Conservation (phyloP, 2,888 invertebrate species). For the Cryptus armator region DNA sequence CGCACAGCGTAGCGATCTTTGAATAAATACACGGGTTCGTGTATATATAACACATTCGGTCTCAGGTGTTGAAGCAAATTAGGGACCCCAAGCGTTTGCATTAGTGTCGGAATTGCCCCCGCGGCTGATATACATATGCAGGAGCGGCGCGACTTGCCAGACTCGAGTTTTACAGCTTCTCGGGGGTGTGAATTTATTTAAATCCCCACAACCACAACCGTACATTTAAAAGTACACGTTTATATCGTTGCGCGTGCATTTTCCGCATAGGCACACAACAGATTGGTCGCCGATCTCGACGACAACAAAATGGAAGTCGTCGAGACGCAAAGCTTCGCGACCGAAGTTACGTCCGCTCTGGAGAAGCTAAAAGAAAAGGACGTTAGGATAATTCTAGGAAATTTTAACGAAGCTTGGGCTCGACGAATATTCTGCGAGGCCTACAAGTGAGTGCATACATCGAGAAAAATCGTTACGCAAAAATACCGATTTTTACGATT, state of each 20-base stretch:
- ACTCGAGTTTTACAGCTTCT: neutral
- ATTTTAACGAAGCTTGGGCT: slow-evolving; percentile 98
- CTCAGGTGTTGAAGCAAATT: neutral
- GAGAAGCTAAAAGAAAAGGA: slow-evolving; percentile 95
- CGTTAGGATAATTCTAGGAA: slow-evolving; percentile 97
- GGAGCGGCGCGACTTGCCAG: neutral
- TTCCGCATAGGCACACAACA: slow-evolving; percentile 92
- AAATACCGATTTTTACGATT: neutral
- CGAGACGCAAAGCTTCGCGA: slow-evolving; percentile 96
- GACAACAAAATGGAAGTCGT: slow-evolving; percentile 92
- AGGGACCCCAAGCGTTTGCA: neutral
- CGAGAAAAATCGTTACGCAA: neutral
- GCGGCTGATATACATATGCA: neutral
- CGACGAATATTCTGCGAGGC: slow-evolving; percentile 95
- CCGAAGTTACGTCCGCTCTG: slow-evolving; percentile 93
- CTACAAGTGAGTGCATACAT: slow-evolving; percentile 87
- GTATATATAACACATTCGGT: neutral
- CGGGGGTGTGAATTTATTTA: too few species aligned
- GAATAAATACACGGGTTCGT: too few species aligned
- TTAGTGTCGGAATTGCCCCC: neutral
- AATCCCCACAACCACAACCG: too few species aligned
- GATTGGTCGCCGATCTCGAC: slow-evolving; percentile 95
- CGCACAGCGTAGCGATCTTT: too few species aligned
- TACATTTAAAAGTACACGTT: neutral
- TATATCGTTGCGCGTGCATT: slow-evolving; percentile 6